Conservation (phyloP, 2,888 invertebrate genomes). For the Palloptera scutellata region DNA sequence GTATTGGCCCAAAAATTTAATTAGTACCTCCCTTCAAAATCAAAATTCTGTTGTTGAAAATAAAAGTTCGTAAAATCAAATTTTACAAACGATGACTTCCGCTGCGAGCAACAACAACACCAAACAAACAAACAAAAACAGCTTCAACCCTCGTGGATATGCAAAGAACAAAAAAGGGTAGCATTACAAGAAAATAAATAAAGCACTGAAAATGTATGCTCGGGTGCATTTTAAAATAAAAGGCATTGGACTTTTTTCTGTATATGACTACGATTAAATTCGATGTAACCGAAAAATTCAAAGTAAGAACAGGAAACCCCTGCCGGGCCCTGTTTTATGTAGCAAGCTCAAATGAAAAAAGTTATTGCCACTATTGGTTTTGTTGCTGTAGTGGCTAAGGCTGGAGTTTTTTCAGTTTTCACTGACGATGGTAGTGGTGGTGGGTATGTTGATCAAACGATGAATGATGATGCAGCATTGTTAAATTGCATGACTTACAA, state of each 20-base stretch:
- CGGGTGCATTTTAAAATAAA: conserved; percentile 15
- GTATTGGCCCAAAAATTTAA: no score
- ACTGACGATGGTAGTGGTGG: no score
- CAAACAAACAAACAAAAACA: conserved; percentile 7
- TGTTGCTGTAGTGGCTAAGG: no score
- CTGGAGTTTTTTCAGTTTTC: no score
- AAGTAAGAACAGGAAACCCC: no score
- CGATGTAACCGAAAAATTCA: neutral
- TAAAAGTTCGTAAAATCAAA: conserved; percentile 32
- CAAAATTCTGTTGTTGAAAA: conserved; percentile 5
- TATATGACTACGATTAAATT: neutral
- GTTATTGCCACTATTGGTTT: no score
- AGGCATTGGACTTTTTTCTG: conserved; percentile 36
- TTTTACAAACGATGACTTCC: conserved; percentile 36
- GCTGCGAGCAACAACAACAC: conserved; percentile 14
- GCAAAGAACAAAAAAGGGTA: conserved; percentile 5
- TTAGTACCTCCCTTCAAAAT: conserved; percentile 11
- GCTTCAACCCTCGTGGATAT: conserved; percentile 23
- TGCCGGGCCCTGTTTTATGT: no score
- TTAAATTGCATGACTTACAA: no score
- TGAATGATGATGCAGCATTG: no score
- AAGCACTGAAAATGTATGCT: conserved; percentile 1
- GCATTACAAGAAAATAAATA: conserved; percentile 14
- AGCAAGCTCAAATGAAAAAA: no score
- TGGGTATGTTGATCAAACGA: no score